These are phyloP conservation scores for Habroteleia sp. DNA, from an alignment of 2,888 invertebrate genomes.

Conservation along the genomic window DNA sequence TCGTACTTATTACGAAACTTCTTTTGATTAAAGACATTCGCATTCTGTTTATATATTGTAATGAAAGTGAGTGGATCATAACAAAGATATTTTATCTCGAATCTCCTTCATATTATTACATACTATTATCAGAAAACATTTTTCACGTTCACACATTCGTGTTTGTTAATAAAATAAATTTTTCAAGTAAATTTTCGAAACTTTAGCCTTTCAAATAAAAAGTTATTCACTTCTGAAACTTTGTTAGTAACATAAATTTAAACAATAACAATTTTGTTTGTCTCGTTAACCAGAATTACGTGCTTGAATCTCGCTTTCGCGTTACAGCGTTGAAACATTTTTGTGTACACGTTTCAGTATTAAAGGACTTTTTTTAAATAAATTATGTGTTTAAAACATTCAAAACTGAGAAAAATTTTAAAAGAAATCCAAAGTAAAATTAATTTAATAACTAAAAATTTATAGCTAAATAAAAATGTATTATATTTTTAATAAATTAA, in stretches of 20 bases:
- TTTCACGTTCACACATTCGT: slow-evolving; percentile 5
- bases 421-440: too few relatives aligned
- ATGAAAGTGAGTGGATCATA: slow-evolving; percentile 1
- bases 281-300: slow-evolving; percentile 61
- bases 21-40: slow-evolving; percentile 27
- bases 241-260: slow-evolving; percentile 53
- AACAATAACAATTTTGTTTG: slow-evolving; percentile 63
- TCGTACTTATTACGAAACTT: slow-evolving; percentile 20
- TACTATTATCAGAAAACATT: background rate
- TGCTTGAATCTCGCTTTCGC: slow-evolving; percentile 42
- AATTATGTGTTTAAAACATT: too few relatives aligned
- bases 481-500: too few relatives aligned
- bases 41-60: slow-evolving; percentile 2
- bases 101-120: background rate
- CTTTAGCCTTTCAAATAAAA: slow-evolving; percentile 9
- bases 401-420: too few relatives aligned
- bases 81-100: slow-evolving; percentile 2
- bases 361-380: too few relatives aligned
- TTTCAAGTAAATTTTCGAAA: background rate
- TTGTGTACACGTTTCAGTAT: slow-evolving; percentile 42
- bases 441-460: too few relatives aligned
- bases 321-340: slow-evolving; percentile 28
- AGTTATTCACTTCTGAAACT: slow-evolving; percentile 20
- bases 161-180: slow-evolving; percentile 14
- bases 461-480: too few relatives aligned